Percentiles rank a stretch among this genome's conserved stretches.
These are phyloP conservation scores for Ellobius talpinus DNA, from an alignment of 2,113 vertebrate genomes.

Conservation along the genomic window DNA sequence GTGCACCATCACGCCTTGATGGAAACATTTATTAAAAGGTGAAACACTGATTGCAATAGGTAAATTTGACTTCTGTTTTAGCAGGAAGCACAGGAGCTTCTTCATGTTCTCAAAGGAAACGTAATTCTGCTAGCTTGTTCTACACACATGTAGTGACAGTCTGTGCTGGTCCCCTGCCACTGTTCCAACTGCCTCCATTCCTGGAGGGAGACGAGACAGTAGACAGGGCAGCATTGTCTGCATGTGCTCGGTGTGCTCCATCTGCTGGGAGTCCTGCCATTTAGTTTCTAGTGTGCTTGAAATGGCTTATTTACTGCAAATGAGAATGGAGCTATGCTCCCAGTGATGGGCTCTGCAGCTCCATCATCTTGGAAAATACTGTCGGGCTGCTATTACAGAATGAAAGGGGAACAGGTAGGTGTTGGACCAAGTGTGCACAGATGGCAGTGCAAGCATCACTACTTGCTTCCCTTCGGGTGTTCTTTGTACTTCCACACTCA, in stretches of 20 bases:
- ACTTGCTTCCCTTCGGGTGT: neutral
- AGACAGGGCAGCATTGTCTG: neutral
- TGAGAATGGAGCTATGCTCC: neutral
- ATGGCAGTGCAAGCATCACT: neutral
- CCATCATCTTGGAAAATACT: neutral
- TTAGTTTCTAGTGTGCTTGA: slow-evolving; percentile 25
- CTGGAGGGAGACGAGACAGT: neutral
- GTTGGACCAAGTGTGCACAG: neutral
- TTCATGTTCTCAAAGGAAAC: neutral
- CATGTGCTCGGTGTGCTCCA: neutral
- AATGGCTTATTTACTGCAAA: slow-evolving; percentile 49
- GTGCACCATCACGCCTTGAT: neutral
- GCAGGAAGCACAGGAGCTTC: neutral
- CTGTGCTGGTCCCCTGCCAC: neutral
- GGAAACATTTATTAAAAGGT: neutral
- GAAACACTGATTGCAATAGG: neutral
- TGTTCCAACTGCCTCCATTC: neutral
- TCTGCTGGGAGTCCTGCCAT: slow-evolving; percentile 53
- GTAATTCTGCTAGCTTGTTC: neutral
- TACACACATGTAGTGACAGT: neutral
- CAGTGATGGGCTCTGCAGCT: neutral
- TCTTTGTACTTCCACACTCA: neutral
- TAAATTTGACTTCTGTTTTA: neutral
- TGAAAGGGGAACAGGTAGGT: neutral
- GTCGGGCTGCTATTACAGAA: neutral